phyloP scores from a whole-genome alignment of 2,797 vertebrate genomes.

The Saguinus oedipus region DNA sequence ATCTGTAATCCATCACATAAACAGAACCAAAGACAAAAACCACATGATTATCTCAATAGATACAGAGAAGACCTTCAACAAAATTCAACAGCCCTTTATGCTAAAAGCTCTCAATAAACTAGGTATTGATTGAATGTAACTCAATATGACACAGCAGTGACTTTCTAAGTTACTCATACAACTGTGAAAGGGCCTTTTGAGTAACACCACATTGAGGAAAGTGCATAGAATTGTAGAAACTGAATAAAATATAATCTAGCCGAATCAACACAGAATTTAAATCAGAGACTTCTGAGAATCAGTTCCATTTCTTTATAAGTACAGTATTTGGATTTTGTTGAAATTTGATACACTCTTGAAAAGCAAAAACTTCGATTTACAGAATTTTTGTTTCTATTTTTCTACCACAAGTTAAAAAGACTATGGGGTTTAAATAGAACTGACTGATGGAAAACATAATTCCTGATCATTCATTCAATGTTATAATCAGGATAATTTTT shows the following conservation, averaged over 20 bases:
- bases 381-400: conserved; percentile 29
- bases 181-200: conserved; percentile 9
- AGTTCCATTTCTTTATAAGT: not conserved
- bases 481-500: not conserved
- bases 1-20: too few relatives aligned
- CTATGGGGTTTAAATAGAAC: not conserved
- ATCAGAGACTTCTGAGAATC: conserved; percentile 4
- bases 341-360: not conserved
- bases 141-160: not conserved
- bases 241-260: not conserved
- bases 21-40: too few relatives aligned
- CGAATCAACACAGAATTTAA: conserved; percentile 19
- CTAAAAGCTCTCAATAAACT: too few relatives aligned
- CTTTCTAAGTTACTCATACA: conserved; percentile 27
- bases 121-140: too few relatives aligned
- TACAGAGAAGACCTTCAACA: too few relatives aligned
- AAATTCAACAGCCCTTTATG: too few relatives aligned
- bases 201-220: not conserved
- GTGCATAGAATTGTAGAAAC: not conserved
- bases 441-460: conserved; percentile 2
- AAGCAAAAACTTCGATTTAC: not conserved
- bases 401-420: not conserved
- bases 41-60: too few relatives aligned
- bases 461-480: not conserved
- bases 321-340: not conserved